These are phyloP conservation scores for Pungitius pungitius DNA, from an alignment of 2,113 vertebrate species.

Conservation along the genomic window DNA sequence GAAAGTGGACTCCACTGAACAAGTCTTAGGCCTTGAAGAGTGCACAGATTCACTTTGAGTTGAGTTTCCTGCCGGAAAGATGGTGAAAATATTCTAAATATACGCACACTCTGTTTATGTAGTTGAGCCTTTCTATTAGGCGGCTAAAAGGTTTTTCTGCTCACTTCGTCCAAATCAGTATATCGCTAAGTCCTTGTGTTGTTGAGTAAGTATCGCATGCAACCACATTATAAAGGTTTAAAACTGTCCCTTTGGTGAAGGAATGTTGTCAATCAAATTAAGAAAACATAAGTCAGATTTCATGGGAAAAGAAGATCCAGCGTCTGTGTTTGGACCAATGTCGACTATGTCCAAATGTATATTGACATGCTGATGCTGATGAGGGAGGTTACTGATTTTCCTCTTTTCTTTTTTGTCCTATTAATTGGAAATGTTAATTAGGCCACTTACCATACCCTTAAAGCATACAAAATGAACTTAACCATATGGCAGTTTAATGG, in stretches of 20 bases:
- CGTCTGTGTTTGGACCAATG: not conserved
- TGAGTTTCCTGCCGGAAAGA: not conserved
- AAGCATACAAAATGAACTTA: constrained; percentile 14
- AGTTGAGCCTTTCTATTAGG: not conserved
- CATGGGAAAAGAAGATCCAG: not conserved
- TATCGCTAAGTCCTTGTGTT: not conserved
- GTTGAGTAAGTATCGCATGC: not conserved
- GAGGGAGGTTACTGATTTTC: not conserved
- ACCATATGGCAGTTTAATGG: constrained; percentile 17
- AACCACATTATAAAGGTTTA: not conserved
- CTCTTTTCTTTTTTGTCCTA: not conserved
- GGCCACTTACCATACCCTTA: constrained; percentile 14
- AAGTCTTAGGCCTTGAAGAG: not conserved
- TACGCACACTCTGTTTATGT: not conserved
- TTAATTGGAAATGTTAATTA: constrained; percentile 21
- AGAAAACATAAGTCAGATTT: not conserved
- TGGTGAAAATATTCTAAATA: not conserved
- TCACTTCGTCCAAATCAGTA: not conserved
- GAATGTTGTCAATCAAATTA: not conserved
- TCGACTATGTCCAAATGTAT: not conserved
- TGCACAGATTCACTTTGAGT: not conserved
- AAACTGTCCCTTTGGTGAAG: not conserved
- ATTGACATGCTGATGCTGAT: not conserved
- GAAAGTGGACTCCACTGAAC: not conserved
- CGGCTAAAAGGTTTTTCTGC: not conserved